Evolutionary conservation across 2,113 vertebrate genomes (phyloP), one percentile per base, ranked within the genome.

Genomic region (Oxyura jamaicensis): DNA sequence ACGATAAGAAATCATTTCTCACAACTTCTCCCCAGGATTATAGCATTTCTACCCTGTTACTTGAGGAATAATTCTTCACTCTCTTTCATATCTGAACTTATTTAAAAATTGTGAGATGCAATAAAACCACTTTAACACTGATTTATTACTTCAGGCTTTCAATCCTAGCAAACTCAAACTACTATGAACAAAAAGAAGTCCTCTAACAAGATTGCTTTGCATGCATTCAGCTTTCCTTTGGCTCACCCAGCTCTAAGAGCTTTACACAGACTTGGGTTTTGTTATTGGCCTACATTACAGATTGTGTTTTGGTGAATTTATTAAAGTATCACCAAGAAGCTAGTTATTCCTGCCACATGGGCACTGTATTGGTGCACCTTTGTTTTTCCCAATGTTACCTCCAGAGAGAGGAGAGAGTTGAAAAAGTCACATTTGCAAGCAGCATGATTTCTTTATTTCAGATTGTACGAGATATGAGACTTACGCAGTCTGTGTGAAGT

Each of bases 141-240:
- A 93, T 83, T 87, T 83, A 86, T 52, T 82, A 63, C 63, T 87
- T 87, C 13, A 63, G 23, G 22, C 5, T 86, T 91, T 92, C 44
- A 83, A 86, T 29, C 11, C 68, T 42, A 46, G 59, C 20, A 88
- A 94, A 80, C 25, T 71, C 35, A 66, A 93, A 75, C 10, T 36
- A 19, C 6, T 48, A 8, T 19, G 69, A 60, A 28, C 1, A 35
- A 69, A 18, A 53, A 22, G 15, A 28, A 10, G 0, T 4, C 21
- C 11, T 44, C 23, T 23, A 93, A n/a, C 13, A 60, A 62, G 39
- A 79, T 3, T 84, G 26, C 3, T 87, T 75, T 81, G 18, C 75
- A 41, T 44, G 29, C 42, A 78, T 35, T 71, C 28, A 82, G 36
- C 19, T 76, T 89, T 75, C 29, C 20, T 52, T 60, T 75, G 26